Evolutionary conservation across 2,113 vertebrate genomes (phyloP).

Genomic region (Proteles cristata): DNA sequence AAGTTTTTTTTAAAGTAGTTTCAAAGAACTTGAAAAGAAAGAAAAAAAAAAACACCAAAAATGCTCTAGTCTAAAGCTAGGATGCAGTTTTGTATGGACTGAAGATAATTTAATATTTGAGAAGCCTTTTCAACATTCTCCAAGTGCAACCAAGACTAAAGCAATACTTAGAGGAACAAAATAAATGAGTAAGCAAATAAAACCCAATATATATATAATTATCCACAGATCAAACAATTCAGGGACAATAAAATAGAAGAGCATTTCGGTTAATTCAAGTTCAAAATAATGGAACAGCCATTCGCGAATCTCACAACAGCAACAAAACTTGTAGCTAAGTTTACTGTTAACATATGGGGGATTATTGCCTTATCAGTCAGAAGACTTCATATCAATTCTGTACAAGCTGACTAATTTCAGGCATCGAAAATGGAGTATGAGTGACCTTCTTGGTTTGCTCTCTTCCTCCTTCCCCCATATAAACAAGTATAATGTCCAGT

Average conservation of each 20-base stretch:
- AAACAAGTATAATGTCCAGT: background rate
- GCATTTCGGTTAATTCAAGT: constrained; percentile 10
- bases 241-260: constrained; percentile 13
- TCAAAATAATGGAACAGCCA: background rate
- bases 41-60: constrained; percentile 21
- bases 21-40: constrained; percentile 34
- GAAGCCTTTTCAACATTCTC: constrained; percentile 67
- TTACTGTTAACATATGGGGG: background rate
- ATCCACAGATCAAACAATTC: constrained; percentile 34
- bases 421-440: background rate
- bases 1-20: constrained; percentile 18
- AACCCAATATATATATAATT: constrained; percentile 67
- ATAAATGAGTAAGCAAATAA: constrained; percentile 58
- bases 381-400: background rate
- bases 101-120: constrained; percentile 71
- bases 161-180: background rate
- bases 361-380: background rate
- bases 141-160: constrained; percentile 73
- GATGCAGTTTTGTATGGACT: constrained; percentile 36
- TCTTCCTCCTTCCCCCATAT: background rate
- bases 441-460: background rate
- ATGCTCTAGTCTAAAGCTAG: constrained; percentile 52
- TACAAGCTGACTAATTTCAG: background rate
- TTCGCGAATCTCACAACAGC: background rate
- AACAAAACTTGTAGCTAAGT: background rate